Evolutionary conservation across 2,888 invertebrate genomes (phyloP).

Genomic region (Caenorhabditis sp.): DNA sequence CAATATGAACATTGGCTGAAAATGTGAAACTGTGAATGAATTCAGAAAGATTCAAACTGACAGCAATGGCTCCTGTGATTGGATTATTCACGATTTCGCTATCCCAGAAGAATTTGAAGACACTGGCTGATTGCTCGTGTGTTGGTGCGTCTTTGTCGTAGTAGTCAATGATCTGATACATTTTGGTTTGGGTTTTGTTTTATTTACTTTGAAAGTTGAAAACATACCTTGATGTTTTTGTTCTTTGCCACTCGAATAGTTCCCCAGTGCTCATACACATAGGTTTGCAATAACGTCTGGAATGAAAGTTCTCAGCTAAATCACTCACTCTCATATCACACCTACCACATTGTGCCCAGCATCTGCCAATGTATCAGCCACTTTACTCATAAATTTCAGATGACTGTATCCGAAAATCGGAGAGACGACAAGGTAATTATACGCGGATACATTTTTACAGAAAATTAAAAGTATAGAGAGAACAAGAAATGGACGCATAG

Average conservation of each 20-base stretch:
- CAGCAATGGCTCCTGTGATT: slow-evolving; percentile 43
- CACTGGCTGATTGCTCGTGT: slow-evolving; percentile 40
- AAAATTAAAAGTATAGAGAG: slow-evolving; percentile 33
- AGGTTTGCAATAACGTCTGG: slow-evolving; percentile 45
- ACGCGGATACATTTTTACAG: slow-evolving; percentile 7
- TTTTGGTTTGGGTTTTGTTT: neutral
- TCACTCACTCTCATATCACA: neutral
- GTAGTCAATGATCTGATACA: slow-evolving; percentile 36
- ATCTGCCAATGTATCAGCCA: slow-evolving; percentile 38
- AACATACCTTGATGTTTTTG: slow-evolving; percentile 37
- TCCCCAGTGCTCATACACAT: slow-evolving; percentile 46
- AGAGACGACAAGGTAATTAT: slow-evolving; percentile 44
- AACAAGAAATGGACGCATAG: slow-evolving; percentile 21
- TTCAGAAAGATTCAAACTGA: neutral
- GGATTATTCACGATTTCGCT: slow-evolving; percentile 47
- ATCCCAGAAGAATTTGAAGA: slow-evolving; percentile 41
- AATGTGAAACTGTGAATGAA: neutral
- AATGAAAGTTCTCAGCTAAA: neutral
- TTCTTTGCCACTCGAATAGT: slow-evolving; percentile 36
- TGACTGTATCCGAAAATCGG: slow-evolving; percentile 54
- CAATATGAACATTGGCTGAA: slow-evolving; percentile 49
- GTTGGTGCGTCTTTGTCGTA: slow-evolving; percentile 33
- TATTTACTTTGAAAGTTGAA: neutral
- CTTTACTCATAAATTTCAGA: slow-evolving; percentile 49
- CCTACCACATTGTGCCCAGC: slow-evolving; percentile 49